phyloP scores from a whole-genome alignment of 2,888 invertebrate species.

The Coremacera marginata region DNA sequence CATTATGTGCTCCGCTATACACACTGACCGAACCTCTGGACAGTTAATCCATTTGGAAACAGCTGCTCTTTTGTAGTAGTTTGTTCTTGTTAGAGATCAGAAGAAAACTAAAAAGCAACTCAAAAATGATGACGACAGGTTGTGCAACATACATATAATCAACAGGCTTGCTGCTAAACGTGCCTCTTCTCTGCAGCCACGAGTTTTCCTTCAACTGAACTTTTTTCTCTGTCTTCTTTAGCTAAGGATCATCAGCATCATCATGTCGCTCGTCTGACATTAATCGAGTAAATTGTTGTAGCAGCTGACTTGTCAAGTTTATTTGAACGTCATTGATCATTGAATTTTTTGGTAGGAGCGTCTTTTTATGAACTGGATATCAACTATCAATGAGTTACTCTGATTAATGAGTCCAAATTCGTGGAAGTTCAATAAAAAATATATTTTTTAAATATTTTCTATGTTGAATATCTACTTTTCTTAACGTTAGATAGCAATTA shows the following conservation, averaged over 20 bases:
- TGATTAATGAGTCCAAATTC: background rate
- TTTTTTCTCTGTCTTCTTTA: background rate
- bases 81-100: conserved; percentile 38
- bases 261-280: conserved; percentile 54
- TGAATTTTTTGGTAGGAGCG: background rate
- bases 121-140: conserved; percentile 66
- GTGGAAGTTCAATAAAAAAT: background rate
- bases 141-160: conserved; percentile 50
- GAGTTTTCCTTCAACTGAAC: background rate
- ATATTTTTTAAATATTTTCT: too few relatives aligned
- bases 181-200: background rate
- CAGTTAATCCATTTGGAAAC: background rate
- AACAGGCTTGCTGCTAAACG: conserved; percentile 19
- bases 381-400: background rate
- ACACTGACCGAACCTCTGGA: conserved; percentile 48
- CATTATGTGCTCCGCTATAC: conserved; percentile 24
- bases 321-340: conserved; percentile 51
- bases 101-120: conserved; percentile 8
- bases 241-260: conserved; percentile 17
- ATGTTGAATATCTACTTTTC: too few relatives aligned
- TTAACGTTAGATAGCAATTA: too few relatives aligned
- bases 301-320: conserved; percentile 63
- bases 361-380: background rate
- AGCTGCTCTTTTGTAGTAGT: conserved; percentile 31
- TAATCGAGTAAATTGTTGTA: conserved; percentile 65